Base-by-base conservation (phyloP, 2,797 vertebrate genomes). In the Sebastes vulpes region DNA sequence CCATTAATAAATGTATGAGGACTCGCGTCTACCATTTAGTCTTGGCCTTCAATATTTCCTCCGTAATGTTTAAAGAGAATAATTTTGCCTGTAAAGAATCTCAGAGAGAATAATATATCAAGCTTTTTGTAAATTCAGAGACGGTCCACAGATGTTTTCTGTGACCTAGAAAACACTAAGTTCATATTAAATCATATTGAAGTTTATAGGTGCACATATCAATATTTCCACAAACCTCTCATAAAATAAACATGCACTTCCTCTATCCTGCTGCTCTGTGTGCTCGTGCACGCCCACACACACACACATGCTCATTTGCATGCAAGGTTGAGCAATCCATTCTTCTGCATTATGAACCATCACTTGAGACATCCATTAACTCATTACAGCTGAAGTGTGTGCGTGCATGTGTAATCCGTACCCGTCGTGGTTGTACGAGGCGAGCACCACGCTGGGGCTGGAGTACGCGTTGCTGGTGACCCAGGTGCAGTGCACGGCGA, bases 401-500 rank as follows among this genome's bases (percentile, higher is more conserved):
- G 52, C 23, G 58, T n/a, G 31, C 2, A 0, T 5, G 60, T 25
- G 0, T 11, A 4, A 59, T 26, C 38, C 46, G 86, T 90, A 98
- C 97, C 98, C 98, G 23, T 99, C 98, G 2, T 99, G 97, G 94
- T 99, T 99, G 90, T 99, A 99, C 0, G 98, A 99, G 4, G 98
- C 98, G 0, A 99, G 96, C 76, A 99, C 98, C 72, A 99, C 98
- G 0, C 98, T 99, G 77, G 98, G 98, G 58, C 98, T 99, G 89
- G 98, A 99, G 89, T 99, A 99, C 1, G 98, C 98, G 29, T 99
- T 99, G 95, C 98, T 99, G 93, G 96, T 96, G 65, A 99, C 98
- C 99, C 99, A 99, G 5, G 98, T 99, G 92, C 99, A 99, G 93
- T 99, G 99, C 23, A 99, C 98, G 2, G 98, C 98, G 59, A 99